Conservation (phyloP, 1,140 invertebrate species). For the Meloidogyne floridensis region DNA sequence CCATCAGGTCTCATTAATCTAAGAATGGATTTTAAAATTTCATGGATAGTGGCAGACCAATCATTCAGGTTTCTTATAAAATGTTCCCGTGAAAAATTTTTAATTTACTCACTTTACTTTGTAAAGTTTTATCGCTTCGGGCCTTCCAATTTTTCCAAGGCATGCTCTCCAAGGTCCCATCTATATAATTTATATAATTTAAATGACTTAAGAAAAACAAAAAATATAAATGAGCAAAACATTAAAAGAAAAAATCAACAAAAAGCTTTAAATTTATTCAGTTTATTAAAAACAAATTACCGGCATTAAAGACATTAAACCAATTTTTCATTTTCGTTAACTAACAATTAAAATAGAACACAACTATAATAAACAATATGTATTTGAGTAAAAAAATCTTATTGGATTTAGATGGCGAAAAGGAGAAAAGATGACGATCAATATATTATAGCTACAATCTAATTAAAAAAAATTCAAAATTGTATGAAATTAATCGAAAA, state of each 20-base stretch:
- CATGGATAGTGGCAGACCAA: no score
- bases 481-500: neutral
- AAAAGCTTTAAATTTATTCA: neutral
- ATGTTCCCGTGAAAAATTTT: no score
- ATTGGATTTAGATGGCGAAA: neutral
- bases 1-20: conserved; percentile 53
- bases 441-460: neutral
- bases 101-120: conserved; percentile 13
- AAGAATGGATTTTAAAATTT: neutral
- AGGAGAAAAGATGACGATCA: neutral
- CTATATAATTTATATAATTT: neutral
- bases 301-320: neutral
- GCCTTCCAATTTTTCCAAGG: conserved; percentile 20
- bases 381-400: neutral
- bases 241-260: neutral
- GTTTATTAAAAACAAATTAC: neutral
- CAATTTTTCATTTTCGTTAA: neutral
- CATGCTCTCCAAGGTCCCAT: conserved; percentile 26
- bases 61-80: no score
- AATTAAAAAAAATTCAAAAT: neutral
- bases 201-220: neutral
- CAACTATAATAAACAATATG: neutral
- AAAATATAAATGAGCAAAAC: neutral
- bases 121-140: conserved; percentile 19
- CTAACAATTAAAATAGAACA: neutral